phyloP scores from a whole-genome alignment of 2,113 vertebrate species.

The Spea bombifrons region DNA sequence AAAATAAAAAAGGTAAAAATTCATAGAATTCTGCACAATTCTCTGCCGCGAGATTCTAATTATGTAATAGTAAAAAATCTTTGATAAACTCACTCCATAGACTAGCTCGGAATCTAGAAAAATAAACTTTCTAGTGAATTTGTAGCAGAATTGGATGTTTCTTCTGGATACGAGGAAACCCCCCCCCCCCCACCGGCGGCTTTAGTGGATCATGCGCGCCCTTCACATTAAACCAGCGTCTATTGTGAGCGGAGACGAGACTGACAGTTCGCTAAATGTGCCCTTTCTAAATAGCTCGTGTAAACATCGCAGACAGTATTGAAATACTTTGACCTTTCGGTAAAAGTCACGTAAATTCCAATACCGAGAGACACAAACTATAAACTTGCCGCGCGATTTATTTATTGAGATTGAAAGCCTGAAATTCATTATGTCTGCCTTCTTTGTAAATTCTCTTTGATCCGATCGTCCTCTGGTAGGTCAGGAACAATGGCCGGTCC shows the following conservation, averaged over 20 bases:
- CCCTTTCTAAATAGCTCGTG: neutral
- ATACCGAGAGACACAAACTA: neutral
- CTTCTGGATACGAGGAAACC: neutral
- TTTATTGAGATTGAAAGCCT: neutral
- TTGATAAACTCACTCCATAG: neutral
- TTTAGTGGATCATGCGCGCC: neutral
- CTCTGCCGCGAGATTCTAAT: too few relatives aligned
- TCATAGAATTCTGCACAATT: too few relatives aligned
- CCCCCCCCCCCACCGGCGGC: neutral
- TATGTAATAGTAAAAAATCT: too few relatives aligned
- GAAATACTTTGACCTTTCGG: neutral
- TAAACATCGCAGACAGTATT: neutral
- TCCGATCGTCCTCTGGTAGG: neutral
- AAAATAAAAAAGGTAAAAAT: too few relatives aligned
- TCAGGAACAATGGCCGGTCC: neutral
- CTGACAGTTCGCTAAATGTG: neutral
- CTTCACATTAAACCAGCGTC: neutral
- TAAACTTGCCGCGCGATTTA: neutral
- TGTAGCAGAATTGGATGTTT: neutral
- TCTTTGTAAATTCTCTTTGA: conserved; percentile 1
- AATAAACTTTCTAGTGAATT: neutral
- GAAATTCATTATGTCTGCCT: neutral
- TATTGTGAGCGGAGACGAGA: neutral
- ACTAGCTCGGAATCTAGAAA: neutral
- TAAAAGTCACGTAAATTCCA: neutral